Percentiles rank a stretch among this genome's conserved stretches.
Evolutionary conservation across 2,797 vertebrate species (phyloP).

Genomic region (Otolemur crassicaudatus): DNA sequence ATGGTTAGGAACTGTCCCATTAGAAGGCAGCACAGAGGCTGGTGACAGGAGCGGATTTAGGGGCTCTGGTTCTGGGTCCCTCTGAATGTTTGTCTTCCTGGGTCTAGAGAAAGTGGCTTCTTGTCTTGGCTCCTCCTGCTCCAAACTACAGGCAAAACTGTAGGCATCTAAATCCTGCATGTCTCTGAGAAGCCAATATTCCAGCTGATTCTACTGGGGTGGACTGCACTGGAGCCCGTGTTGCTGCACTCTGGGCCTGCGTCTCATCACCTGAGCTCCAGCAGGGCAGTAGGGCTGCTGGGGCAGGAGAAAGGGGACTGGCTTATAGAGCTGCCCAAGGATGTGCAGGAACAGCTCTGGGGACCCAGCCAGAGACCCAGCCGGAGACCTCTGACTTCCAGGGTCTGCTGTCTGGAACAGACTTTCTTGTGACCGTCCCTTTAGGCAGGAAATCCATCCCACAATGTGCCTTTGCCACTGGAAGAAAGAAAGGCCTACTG

Average conservation of each 20-base stretch:
- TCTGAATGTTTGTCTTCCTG: neutral
- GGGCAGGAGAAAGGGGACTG: too few relatives aligned
- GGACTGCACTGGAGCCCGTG: neutral
- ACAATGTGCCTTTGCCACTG: neutral
- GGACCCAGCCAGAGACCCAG: too few relatives aligned
- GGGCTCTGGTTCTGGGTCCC: neutral
- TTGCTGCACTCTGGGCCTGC: neutral
- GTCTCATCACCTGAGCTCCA: neutral
- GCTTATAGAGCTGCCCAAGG: neutral
- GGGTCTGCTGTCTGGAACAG: neutral
- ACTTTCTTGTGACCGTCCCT: neutral
- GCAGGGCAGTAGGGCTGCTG: neutral
- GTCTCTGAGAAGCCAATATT: slow-evolving; percentile 10
- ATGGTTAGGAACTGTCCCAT: neutral
- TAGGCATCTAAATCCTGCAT: neutral
- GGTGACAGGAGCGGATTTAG: neutral
- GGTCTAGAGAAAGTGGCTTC: neutral
- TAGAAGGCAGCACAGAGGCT: neutral
- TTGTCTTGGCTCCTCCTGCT: neutral
- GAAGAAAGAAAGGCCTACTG: neutral
- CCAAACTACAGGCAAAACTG: neutral
- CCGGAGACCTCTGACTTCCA: neutral
- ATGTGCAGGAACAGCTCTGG: fast-evolving
- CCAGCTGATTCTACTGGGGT: neutral
- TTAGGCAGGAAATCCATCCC: slow-evolving; percentile 5